Evolutionary conservation across 2,888 invertebrate genomes (phyloP), one percentile per base, ranked within the genome.

Genomic region (Drosophila flavopinicola): DNA sequence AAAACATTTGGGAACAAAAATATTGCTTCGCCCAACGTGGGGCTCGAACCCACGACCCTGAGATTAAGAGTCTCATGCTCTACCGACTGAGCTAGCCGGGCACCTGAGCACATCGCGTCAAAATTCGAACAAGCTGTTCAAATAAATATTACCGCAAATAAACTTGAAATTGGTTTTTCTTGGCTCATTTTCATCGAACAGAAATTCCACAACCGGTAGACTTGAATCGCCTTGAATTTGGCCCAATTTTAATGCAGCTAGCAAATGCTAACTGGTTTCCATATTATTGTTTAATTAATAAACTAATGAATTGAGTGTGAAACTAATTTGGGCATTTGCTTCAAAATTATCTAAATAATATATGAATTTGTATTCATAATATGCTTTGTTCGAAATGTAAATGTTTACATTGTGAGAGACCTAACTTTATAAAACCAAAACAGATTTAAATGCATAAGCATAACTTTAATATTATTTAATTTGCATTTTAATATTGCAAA

Each of bases 41-140:
- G 90, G 90, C 89, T 90, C 90, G 90, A 90, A 90, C 90, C 90
- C 90, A 90, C 91, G 90, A 90, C 90, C 90, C 90, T 89, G 91
- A 90, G 90, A 90, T 90, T 90, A 90, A 90, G 90, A 90, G 91
- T 90, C 90, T 90, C 90, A 89, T 90, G 90, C 90, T 90, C 90
- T 90, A 90, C 90, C 90, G 90, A 90, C 90, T 90, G 90, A 90
- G 90, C 90, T 90, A 90, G 90, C 90, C 89, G 89, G 89, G 89
- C 88, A 67, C 35, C 20, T 20, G 20, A 3, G 2, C 20, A 4
- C 1, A 0, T 1, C 1, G 10, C 1, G 20, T 23, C n/a, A 23
- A 41, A 57, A 15, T 23, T 9, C 13, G 15, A 13, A 10, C 9
- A 61, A 9, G 1, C 15, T 7, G 6, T 24, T 11, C 23, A 17